Base-by-base conservation (phyloP, 1,140 invertebrate species). In the Myzus persicae region DNA sequence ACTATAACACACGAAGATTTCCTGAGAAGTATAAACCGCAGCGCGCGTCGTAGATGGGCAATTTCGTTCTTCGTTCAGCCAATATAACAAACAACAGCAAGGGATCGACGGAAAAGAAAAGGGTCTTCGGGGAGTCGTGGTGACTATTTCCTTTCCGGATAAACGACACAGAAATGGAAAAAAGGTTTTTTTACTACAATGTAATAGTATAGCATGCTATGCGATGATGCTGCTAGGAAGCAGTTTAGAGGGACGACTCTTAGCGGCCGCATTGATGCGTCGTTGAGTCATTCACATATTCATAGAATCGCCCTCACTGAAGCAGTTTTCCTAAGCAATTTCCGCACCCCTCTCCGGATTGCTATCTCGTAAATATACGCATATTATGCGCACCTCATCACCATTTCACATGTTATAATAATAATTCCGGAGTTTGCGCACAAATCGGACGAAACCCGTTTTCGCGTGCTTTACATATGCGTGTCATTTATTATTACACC, bases 61-160 rank as follows among this genome's bases (percentile, higher is more conserved):
- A 59, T 90, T 90, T 59, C 88, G 51, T 59, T 48, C 38, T 38
- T 40, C 51, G 36, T 40, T 26, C 36, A 26, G 88, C 88, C 88
- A 90, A 90, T 90, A 90, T 90, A 54, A 88, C 46, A 40, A 18
- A 76, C 59, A 22, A 26, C 42, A 6, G 7, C 46, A 46, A 36
- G n/a, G 44, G 87, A 36, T 18, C n/a, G 88, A 51, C 20, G 87
- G n/a, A 36, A 89, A 88, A 89, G 46, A 89, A 90, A 90, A 67
- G 89, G 89, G 89, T 90, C 89, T 90, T 90, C 89, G 89, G 89
- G 89, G 89, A 90, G 89, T 90, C 89, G 89, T 90, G 89, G 89
- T 67, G 54, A 90, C 89, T 90, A 90, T 90, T 90, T 90, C 89
- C 51, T 59, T 90, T 44, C 54, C 51, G 89, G 89, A 90, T 90